Evolutionary conservation across 2,888 invertebrate genomes (phyloP).

Genomic region (Andrena bicolor): DNA sequence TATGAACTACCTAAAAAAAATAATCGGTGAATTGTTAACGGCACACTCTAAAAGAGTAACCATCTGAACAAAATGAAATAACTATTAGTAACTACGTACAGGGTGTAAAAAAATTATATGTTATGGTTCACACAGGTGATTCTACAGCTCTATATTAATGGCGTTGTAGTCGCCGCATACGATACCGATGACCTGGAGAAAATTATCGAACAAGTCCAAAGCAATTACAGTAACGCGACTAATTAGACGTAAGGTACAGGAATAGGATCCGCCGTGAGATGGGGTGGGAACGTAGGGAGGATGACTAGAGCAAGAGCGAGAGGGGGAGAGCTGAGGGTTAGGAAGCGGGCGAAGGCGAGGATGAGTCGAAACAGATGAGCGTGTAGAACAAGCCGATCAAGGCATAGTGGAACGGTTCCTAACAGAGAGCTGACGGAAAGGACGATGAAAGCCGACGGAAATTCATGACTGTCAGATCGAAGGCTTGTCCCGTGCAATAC

Average conservation of each 20-base stretch:
- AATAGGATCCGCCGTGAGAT: conserved; percentile 8
- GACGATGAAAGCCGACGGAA: conserved; percentile 72
- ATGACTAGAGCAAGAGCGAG: neutral
- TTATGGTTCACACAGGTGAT: no score
- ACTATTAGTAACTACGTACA: no score
- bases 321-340: no score
- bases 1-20: no score
- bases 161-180: no score
- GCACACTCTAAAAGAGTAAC: no score
- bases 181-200: neutral
- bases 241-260: conserved; percentile 29
- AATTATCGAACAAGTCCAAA: neutral
- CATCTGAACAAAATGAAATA: no score
- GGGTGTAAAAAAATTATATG: no score
- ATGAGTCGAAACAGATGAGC: conserved; percentile 52
- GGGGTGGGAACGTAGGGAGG: neutral
- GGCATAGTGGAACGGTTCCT: conserved; percentile 50
- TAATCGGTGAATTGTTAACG: no score
- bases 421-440: conserved; percentile 63
- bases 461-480: conserved; percentile 76
- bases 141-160: no score
- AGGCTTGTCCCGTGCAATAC: conserved; percentile 70
- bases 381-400: conserved; percentile 60
- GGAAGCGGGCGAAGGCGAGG: conserved; percentile 4
- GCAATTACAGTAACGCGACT: neutral